Evolutionary conservation across 1,140 invertebrate species (phyloP).

Genomic region (Chrysomallon squamiferum): DNA sequence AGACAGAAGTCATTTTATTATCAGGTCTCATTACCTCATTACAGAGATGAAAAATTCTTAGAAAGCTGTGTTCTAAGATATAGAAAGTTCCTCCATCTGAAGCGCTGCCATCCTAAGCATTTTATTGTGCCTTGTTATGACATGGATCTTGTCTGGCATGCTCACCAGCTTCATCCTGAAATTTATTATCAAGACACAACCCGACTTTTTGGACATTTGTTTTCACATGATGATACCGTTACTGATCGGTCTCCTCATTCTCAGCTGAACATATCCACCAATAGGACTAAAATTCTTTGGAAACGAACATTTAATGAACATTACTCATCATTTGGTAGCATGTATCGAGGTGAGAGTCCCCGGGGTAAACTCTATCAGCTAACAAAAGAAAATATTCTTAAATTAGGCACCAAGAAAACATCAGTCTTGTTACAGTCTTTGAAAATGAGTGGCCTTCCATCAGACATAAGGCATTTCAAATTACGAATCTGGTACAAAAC

Average conservation of each 20-base stretch:
- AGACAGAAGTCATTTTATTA: conserved; percentile 63
- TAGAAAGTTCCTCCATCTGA: conserved; percentile 65
- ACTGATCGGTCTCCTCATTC: conserved; percentile 62
- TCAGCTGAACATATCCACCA: conserved; percentile 50
- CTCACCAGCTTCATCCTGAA: conserved; percentile 64
- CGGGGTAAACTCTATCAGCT: conserved; percentile 37
- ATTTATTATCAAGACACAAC: conserved; percentile 61
- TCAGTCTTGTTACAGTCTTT: conserved; percentile 36
- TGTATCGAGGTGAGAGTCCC: conserved; percentile 59
- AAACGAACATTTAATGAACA: conserved; percentile 46
- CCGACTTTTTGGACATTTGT: conserved; percentile 59
- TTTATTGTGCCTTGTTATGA: conserved; percentile 68
- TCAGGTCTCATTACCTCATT: conserved; percentile 66
- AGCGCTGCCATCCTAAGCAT: conserved; percentile 59
- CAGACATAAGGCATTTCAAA: conserved; percentile 32
- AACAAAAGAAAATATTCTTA: conserved; percentile 24
- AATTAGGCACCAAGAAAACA: conserved; percentile 44
- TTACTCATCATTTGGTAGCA: conserved; percentile 50
- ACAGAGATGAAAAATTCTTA: conserved; percentile 61
- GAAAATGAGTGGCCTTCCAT: conserved; percentile 39
- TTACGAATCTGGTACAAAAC: conserved; percentile 32
- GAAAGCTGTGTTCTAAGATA: conserved; percentile 62
- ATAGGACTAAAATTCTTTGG: conserved; percentile 47
- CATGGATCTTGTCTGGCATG: conserved; percentile 67
- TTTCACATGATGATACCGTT: conserved; percentile 64